Base-by-base conservation (phyloP, 2,888 invertebrate species). In the Toxonevra muliebris region DNA sequence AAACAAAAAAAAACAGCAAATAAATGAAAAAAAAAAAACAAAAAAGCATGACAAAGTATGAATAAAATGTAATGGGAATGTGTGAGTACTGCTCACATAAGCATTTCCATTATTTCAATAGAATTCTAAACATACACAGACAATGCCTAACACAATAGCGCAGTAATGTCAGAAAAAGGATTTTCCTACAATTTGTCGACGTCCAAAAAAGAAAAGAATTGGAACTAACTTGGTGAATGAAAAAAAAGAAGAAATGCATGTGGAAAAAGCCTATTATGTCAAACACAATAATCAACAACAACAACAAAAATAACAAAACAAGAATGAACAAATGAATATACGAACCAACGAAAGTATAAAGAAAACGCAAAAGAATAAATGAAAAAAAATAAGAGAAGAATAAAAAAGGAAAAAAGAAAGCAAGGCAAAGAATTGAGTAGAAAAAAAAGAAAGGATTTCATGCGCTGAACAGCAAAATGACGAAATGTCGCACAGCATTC, bases 201-300 rank as follows among this genome's bases (percentile, higher is more conserved):
- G 30, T 30, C 54, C 43, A 57, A 63, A 57, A n/a, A 30, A 4
- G 61, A 41, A 58, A 58, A 61, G 60, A 57, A 52, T 42, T 59
- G 54, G 48, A 65, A 64, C 69, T 69, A 4, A 30, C 30, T 30
- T 30, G 2, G 3, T 30, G 30, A 30, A 4, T 30, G 7, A 7
- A 30, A 7, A 7, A 7, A 7, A 30, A 7, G 30, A 30, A 30
- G 7, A 7, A 30, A 30, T 30, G 30, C 7, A 30, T 30, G 30
- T n/a, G n/a, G n/a, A 30, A 72, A 73, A 69, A 69, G 65, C 72
- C 72, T 69, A 72, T 73, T 72, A 68, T 70, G 68, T 69, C 72
- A 67, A 72, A 72, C 61, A 69, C 72, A 72, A 73, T 73, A 65
- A 61, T 57, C 43, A 66, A 67, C 54, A 57, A 59, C 52, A 66